A percentile compares a stretch with the other conserved stretches of the same genome.
Conservation (phyloP, 2,797 vertebrate species). For the Aselliscus stoliczkanus region DNA sequence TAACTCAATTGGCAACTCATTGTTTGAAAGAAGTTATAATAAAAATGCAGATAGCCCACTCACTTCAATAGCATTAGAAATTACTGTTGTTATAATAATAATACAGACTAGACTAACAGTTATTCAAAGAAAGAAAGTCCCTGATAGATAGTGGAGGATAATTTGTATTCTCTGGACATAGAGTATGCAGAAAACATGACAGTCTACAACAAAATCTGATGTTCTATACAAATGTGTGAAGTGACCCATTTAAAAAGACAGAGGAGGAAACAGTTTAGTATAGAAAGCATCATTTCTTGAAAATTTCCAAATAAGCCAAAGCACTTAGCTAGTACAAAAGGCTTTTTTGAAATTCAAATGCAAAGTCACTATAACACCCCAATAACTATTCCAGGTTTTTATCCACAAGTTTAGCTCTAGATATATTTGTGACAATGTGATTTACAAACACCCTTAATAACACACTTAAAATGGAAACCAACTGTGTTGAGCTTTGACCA, state of each 20-base stretch:
- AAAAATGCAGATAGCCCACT: conserved; percentile 53
- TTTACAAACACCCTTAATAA: conserved; percentile 5
- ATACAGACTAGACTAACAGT: conserved; percentile 57
- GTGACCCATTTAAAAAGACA: conserved; percentile 1
- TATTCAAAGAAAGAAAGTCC: conserved; percentile 61
- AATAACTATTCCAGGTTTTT: conserved; percentile 1
- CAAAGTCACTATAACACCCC: conserved; percentile 27
- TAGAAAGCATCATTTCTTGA: conserved; percentile 32
- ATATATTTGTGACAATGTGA: conserved; percentile 10
- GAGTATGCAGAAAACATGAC: conserved; percentile 51
- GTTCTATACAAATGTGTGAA: conserved; percentile 55
- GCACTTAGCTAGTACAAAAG: neutral
- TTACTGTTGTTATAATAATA: conserved; percentile 66
- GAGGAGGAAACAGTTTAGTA: neutral
- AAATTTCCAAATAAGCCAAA: conserved; percentile 37
- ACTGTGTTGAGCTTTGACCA: neutral
- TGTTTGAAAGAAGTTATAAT: conserved; percentile 53
- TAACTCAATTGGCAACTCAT: conserved; percentile 58
- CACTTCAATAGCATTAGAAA: conserved; percentile 62
- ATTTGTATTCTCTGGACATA: conserved; percentile 66
- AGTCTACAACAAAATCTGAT: conserved; percentile 45
- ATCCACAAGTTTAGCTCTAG: conserved; percentile 30
- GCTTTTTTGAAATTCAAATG: conserved; percentile 5
- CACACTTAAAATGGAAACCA: neutral
- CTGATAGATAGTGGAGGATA: conserved; percentile 34